A percentile compares a stretch with the other conserved stretches of the same genome.
These are phyloP conservation scores for Leucophora obtusa DNA, from an alignment of 2,888 invertebrate species.

Conservation along the genomic window DNA sequence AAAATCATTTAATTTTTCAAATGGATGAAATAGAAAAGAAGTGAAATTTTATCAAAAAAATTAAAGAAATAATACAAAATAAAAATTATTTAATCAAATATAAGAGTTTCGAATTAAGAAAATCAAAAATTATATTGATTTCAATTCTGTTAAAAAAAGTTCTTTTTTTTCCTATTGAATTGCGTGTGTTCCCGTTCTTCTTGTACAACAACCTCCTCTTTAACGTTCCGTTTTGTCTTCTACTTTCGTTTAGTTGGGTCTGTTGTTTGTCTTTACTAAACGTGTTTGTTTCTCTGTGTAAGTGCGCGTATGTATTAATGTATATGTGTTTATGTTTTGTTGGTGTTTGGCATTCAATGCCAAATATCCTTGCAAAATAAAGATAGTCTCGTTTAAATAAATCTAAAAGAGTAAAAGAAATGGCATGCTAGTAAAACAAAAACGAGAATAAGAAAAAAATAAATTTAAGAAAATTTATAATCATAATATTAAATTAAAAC, in stretches of 20 bases:
- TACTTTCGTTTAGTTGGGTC: slow-evolving; percentile 43
- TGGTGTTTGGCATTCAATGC: slow-evolving; percentile 57
- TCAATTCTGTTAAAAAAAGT: neutral
- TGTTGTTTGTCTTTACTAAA: slow-evolving; percentile 46
- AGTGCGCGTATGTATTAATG: slow-evolving; percentile 33
- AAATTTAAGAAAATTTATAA: neutral
- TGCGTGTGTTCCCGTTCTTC: slow-evolving; percentile 18
- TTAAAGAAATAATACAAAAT: neutral
- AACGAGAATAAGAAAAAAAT: slow-evolving; percentile 18
- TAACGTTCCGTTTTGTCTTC: slow-evolving; percentile 29
- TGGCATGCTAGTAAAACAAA: slow-evolving; percentile 26
- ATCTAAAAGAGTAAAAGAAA: slow-evolving; percentile 39
- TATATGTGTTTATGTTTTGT: slow-evolving; percentile 29
- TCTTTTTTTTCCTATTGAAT: slow-evolving; percentile 27
- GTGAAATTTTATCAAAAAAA: neutral
- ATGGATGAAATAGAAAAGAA: slow-evolving; percentile 10
- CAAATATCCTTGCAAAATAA: slow-evolving; percentile 63
- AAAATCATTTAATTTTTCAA: neutral
- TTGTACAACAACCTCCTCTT: slow-evolving; percentile 13
- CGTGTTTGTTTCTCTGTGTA: slow-evolving; percentile 39
- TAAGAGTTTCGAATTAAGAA: neutral
- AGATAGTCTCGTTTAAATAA: slow-evolving; percentile 43
- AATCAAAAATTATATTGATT: neutral
- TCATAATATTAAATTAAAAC: neutral
- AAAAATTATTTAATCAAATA: neutral